Base-by-base conservation (phyloP, 1,140 invertebrate genomes). In the Saccostrea echinata region DNA sequence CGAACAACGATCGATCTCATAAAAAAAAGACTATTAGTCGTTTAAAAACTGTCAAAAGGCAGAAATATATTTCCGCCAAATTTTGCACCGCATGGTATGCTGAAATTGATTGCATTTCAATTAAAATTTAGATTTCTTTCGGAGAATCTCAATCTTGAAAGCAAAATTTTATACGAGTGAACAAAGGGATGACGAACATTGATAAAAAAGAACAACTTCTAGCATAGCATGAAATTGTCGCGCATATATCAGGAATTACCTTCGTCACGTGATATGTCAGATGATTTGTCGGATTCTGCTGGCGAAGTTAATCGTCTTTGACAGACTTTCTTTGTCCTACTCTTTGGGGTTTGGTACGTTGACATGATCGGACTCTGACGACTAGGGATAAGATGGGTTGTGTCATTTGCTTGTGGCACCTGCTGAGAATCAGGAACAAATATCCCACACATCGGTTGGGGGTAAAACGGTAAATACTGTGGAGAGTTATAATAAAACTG, bases 181-280 rank as follows among this genome's bases (percentile, higher is more conserved):
- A 8, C 43, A 4, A 9, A 43, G 6, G 43, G 43, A 43, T 43
- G 43, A 43, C 43, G 9, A 43, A 8, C 4, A 43, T 43, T 43
- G 6, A 2, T 43, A 43, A 6, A 43, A 43, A 43, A 9, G n/a
- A n/a, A n/a, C n/a, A n/a, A n/a, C n/a, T n/a, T n/a, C n/a, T 43
- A 43, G 6, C 6, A 43, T 43, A 6, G 0, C 43, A 43, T 43
- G 4, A 43, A 43, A 43, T 43, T 43, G 9, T 9, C 9, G 43
- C 43, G 1, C 43, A 43, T 43, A 9, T 43, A 9, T 43, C 43
- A 43, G 43, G 43, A 43, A 8, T n/a, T 81, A 89, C 88, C 88
- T 87, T 89, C 88, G 24, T 89, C 88, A 64, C 88, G 86, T 21
- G 88, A 89, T 64, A 27, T 89, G 24, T 89, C 88, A 71, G 21